Evolutionary conservation across 1,140 invertebrate genomes (phyloP).

Genomic region (Tetramorium simillimum): DNA sequence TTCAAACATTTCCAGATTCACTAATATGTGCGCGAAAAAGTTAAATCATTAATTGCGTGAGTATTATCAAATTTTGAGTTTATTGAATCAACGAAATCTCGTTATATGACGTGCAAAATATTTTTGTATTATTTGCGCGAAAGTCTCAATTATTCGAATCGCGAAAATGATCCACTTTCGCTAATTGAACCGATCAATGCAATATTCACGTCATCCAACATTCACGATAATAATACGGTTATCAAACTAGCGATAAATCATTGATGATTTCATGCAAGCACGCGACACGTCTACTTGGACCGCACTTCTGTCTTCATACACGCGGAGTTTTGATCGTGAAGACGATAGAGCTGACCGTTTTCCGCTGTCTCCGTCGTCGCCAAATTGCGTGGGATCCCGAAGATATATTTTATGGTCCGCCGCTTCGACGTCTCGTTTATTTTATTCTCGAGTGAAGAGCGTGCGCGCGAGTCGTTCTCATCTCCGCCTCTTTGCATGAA

Average conservation of each 20-base stretch:
- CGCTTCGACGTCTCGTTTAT: conserved; percentile 57
- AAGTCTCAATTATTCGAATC: background rate
- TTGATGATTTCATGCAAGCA: background rate
- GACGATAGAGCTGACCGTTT: conserved; percentile 9
- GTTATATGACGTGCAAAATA: background rate
- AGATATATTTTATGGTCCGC: conserved; percentile 71
- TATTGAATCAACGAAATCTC: background rate
- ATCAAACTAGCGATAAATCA: background rate
- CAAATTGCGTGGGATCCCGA: conserved; percentile 65
- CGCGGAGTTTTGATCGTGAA: background rate
- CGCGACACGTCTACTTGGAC: background rate
- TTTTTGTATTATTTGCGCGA: background rate
- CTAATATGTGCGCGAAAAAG: background rate
- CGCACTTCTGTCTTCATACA: conserved; percentile 1
- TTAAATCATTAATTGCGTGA: background rate
- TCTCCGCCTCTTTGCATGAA: background rate
- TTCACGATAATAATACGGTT: background rate
- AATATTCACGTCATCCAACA: background rate
- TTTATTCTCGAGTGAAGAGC: conserved; percentile 26
- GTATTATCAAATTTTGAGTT: background rate
- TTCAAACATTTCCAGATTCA: background rate
- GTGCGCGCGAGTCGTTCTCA: background rate
- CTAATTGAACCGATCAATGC: background rate
- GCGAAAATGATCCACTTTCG: background rate
- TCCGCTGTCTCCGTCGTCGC: conserved; percentile 34